Evolutionary conservation across 2,113 vertebrate genomes (phyloP).

Genomic region (Myodes glareolus): DNA sequence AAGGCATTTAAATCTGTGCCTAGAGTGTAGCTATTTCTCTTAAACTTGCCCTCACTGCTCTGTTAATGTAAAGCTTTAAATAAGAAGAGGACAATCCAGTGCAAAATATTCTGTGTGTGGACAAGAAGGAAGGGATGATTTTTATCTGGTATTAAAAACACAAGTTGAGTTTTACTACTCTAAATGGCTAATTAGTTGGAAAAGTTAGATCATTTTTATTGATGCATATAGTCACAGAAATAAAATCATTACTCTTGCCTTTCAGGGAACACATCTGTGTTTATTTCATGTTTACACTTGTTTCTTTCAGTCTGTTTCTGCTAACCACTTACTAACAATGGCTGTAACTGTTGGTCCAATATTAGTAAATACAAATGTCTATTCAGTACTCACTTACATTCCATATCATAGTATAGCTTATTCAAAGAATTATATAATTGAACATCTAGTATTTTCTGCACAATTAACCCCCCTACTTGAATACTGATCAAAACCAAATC

Average conservation of each 20-base stretch:
- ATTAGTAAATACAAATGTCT: background rate
- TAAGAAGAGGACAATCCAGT: background rate
- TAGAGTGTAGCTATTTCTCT: background rate
- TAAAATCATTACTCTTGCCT: slow-evolving; percentile 35
- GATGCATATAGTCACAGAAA: background rate
- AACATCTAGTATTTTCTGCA: background rate
- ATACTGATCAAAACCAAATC: background rate
- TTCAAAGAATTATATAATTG: background rate
- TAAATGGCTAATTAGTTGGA: slow-evolving; percentile 35
- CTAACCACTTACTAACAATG: background rate
- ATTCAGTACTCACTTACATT: background rate
- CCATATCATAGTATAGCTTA: background rate
- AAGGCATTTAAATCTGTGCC: background rate
- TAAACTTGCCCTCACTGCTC: background rate
- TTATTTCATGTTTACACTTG: background rate
- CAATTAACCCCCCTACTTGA: background rate
- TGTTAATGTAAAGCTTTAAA: slow-evolving; percentile 5
- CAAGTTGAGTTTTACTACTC: slow-evolving; percentile 17
- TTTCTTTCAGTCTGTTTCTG: slow-evolving; percentile 44
- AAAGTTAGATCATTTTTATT: slow-evolving; percentile 38
- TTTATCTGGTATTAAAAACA: slow-evolving; percentile 28
- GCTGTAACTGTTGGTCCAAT: background rate
- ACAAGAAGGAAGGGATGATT: background rate
- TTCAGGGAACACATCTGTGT: slow-evolving; percentile 7
- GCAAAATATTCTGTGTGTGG: slow-evolving; percentile 21